Evolutionary conservation across 2,888 invertebrate species (phyloP), one percentile per base, ranked within the genome.

Genomic region (Epinotia bilunana): DNA sequence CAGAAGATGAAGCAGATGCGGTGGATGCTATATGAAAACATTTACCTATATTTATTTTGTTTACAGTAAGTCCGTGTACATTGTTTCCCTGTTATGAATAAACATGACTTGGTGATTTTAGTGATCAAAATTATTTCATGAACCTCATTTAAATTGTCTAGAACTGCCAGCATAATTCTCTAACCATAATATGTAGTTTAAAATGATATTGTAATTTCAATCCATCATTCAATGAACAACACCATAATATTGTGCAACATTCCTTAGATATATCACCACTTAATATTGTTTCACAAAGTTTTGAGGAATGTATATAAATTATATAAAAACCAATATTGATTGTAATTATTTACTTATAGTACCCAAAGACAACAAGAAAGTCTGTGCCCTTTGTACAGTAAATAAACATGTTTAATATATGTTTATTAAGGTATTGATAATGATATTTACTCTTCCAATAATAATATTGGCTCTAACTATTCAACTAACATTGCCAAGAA

Each of bases 1-100:
- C 98, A 84, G 97, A 97, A 85, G 98, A 98, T 88, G 98, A 98
- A 93, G 97, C 95, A 81, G 96, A 96, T 92, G 95, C 95, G 76
- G 96, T 96, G 80, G 96, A 96, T 92, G 95, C 94, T 89, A 95
- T 95, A 89, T 95, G 91, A 92, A 83, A 86, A 81, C 81, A 80
- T 81, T 88, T 49, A 88, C 86, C 85, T 83, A 81, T 89, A 86
- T 86, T 86, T 87, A 87, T 87, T 81, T 83, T 85, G 84, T 87
- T 83, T 90, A 89, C 90, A 86, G 93, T 93, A 92, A 93, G 94
- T 93, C 87, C 87, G 87, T 93, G 90, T 93, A 91, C 92, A 92
- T 89, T 91, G 88, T 91, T 90, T 90, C 89, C 83, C 87, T 88
- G 87, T 91, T 89, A 87, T 85, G 83, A 90, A 89, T 89, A 90